A percentile compares a stretch with the other conserved stretches of the same genome.
Evolutionary conservation across 2,888 invertebrate species (phyloP).

Genomic region (Tryphoninae sp.): DNA sequence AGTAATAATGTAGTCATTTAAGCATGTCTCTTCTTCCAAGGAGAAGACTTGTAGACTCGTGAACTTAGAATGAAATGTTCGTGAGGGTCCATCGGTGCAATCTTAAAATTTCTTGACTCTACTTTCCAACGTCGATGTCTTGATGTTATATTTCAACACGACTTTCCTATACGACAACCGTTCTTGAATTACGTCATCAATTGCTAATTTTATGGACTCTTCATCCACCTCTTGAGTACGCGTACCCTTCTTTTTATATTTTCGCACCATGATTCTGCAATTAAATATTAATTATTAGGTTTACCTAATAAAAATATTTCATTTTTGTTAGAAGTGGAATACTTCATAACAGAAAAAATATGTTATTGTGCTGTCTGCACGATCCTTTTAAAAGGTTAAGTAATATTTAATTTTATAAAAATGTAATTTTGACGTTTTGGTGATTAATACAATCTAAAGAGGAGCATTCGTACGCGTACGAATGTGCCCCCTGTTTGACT

Average conservation of each 20-base stretch:
- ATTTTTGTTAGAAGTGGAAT: too few relatives aligned
- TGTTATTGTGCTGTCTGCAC: background rate
- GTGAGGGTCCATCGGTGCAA: background rate
- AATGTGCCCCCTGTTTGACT: background rate
- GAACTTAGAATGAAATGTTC: background rate
- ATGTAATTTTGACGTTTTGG: background rate
- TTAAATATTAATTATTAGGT: background rate
- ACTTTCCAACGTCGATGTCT: background rate
- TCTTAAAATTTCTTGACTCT: background rate
- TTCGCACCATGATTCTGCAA: slow-evolving; percentile 8
- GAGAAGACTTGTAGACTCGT: background rate
- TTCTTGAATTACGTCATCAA: background rate
- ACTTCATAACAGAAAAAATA: too few relatives aligned
- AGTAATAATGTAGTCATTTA: background rate
- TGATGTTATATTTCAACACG: background rate
- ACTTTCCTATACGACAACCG: background rate
- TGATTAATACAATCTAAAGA: too few relatives aligned
- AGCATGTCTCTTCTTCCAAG: background rate
- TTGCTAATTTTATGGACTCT: background rate
- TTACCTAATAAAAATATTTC: too few relatives aligned
- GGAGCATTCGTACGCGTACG: background rate
- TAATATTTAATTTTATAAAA: background rate
- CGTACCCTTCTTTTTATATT: background rate
- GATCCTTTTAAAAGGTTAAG: background rate
- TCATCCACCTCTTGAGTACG: background rate